Evolutionary conservation across 2,797 vertebrate species (phyloP), one percentile per base, ranked within the genome.

Genomic region (Morelia viridis): DNA sequence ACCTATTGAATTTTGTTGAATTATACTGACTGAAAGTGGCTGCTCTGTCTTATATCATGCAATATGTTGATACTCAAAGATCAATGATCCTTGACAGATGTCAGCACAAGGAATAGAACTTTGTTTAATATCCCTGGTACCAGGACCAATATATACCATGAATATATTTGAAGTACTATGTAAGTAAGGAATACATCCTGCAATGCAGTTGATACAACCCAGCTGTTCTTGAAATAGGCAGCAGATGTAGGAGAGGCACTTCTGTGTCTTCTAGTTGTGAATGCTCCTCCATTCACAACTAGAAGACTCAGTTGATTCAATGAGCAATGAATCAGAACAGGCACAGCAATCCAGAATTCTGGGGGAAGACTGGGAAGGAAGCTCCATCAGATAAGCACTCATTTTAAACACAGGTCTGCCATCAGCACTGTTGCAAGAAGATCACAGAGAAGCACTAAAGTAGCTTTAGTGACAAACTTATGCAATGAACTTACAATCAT

Each of bases 1-100:
- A 94, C 94, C 92, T 92, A 94, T 90, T 94, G 93, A 95, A 94
- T 91, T 94, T 94, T 88, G 95, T 90, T 92, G 92, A 96, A 95
- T 92, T 89, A 94, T 93, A 93, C 1, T 58, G n/a, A 80, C 26
- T 15, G 80, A 1, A 35, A 64, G 13, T 35, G 24, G 19, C 46
- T 8, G 22, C n/a, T 53, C n/a, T 89, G 87, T 64, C 58, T 83
- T 41, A n/a, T 35, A 28, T 65, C 58, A 58, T 41, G 28, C 11
- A 83, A 50, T 6, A 12, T 62, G 17, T n/a, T 84, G n/a, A 35
- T 50, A 19, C 15, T 46, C 1, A 92, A 58, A 26, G n/a, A 89
- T 56, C n/a, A 8, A 58, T 85, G 13, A 26, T 41, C 28, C 13
- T 50, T 76, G 31, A 76, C 17, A 28, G 61, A 17, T 41, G 19